Evolutionary conservation across 2,888 invertebrate genomes (phyloP), one percentile per base, ranked within the genome.

Genomic region (Nowickia ferox): DNA sequence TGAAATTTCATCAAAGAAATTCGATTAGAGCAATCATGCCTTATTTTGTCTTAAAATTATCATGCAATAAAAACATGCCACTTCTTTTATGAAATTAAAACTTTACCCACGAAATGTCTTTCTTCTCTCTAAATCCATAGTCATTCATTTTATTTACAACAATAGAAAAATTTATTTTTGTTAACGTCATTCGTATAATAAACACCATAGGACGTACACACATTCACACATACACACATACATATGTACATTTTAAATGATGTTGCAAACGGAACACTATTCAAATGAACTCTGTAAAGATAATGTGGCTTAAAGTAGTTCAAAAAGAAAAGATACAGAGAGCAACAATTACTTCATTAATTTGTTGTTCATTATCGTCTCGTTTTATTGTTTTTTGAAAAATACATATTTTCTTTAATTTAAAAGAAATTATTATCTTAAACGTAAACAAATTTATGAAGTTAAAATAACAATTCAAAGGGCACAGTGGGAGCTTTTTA

Each of bases 401-500:
- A 48, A 74, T 17, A 22, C 22, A 22, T 22, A 30, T 66, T 44
- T 75, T 44, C 13, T n/a, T 65, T 48, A 57, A 61, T 40, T 57
- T 40, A 9, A n/a, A 30, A 59, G 19, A 59, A 77, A 15, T 48
- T 55, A 48, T 77, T 53, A 78, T 78, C 22, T 44, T 13, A 22
- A 69, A 78, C 44, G 17, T 44, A 69, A 78, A 78, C 69, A 76
- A 65, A 57, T 72, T 51, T 22, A 61, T 72, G 66, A 48, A 59
- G 77, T 53, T 65, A 66, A 61, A 53, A 51, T 61, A 65, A 68
- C 53, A 74, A 74, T 74, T 84, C 68, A 84, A 72, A 68, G 11
- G 42, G 19, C 84, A 69, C 84, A 51, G 68, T 74, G 59, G 69
- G 84, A 63, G 82, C 15, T 61, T 17, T 22, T 22, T 71, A 30